A percentile compares a stretch with the other conserved stretches of the same genome.
Evolutionary conservation across 1,140 invertebrate species (phyloP).

Genomic region (Pseudomyrmex sp.): DNA sequence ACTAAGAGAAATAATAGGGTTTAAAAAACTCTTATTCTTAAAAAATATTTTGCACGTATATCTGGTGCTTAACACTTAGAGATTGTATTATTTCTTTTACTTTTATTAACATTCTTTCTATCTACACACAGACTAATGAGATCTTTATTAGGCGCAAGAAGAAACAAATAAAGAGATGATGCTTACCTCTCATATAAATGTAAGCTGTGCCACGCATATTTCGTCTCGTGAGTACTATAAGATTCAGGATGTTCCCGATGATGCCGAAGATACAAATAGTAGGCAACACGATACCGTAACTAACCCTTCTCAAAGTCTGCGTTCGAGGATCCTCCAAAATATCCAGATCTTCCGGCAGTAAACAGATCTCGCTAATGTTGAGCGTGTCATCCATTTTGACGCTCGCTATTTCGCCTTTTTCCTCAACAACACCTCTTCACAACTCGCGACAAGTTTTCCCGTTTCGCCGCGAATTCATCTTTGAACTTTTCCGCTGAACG

Average conservation of each 20-base stretch:
- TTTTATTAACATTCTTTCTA: neutral
- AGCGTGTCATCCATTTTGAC: conserved; percentile 72
- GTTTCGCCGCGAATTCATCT: conserved; percentile 11
- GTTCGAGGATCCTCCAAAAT: conserved; percentile 87
- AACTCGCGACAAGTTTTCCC: conserved; percentile 13
- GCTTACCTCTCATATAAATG: conserved; percentile 91
- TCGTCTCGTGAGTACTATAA: conserved; percentile 90
- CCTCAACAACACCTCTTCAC: neutral
- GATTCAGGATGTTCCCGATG: conserved; percentile 90
- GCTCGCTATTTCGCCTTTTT: conserved; percentile 14
- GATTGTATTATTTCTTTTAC: too few species aligned
- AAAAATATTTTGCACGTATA: too few species aligned
- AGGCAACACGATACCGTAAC: conserved; percentile 90
- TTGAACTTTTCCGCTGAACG: neutral
- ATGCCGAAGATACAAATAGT: conserved; percentile 90
- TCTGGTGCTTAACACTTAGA: too few species aligned
- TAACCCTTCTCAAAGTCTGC: conserved; percentile 87
- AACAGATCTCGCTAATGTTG: conserved; percentile 76
- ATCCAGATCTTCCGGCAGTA: conserved; percentile 73
- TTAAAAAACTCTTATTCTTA: too few species aligned
- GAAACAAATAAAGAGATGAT: neutral
- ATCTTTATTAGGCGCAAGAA: neutral
- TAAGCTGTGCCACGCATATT: conserved; percentile 92
- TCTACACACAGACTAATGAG: neutral
- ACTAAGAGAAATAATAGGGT: too few species aligned